phyloP scores from a whole-genome alignment of 2,888 invertebrate species.

The Caenorhabditis sp. region DNA sequence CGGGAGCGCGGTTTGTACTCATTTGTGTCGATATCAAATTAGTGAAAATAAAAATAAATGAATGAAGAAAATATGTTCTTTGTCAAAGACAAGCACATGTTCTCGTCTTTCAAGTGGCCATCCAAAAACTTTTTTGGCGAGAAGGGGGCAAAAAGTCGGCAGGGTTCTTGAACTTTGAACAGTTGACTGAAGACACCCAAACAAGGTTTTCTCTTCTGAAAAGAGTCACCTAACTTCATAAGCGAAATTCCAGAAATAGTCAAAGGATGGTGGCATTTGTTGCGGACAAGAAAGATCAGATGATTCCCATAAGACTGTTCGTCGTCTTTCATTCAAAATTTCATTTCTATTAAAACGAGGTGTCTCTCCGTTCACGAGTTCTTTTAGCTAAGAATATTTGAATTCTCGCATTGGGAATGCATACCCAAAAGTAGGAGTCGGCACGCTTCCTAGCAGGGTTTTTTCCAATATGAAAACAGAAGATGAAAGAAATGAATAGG shows the following conservation, averaged over 20 bases:
- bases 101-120: slow-evolving; percentile 45
- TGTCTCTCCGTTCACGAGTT: background rate
- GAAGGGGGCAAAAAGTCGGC: slow-evolving; percentile 15
- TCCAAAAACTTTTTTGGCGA: background rate
- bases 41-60: slow-evolving; percentile 1
- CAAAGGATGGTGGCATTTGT: background rate
- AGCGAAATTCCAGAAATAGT: background rate
- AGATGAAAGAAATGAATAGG: no score
- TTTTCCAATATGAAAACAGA: no score
- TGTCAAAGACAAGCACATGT: slow-evolving; percentile 19
- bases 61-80: slow-evolving; percentile 12
- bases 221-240: slow-evolving; percentile 23
- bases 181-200: slow-evolving; percentile 2
- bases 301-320: slow-evolving; percentile 5
- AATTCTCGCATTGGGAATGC: background rate
- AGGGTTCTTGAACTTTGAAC: slow-evolving; percentile 57
- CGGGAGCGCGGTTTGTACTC: slow-evolving; percentile 11
- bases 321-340: background rate
- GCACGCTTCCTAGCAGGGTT: no score
- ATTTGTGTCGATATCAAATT: slow-evolving; percentile 28
- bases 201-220: slow-evolving; percentile 6
- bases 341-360: background rate
- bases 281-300: background rate
- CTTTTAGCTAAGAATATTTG: background rate
- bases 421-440: background rate